A percentile compares a stretch with the other conserved stretches of the same genome.
phyloP scores from a whole-genome alignment of 92 coral and sea anemone genomes.

The Paramuricea clavata region DNA sequence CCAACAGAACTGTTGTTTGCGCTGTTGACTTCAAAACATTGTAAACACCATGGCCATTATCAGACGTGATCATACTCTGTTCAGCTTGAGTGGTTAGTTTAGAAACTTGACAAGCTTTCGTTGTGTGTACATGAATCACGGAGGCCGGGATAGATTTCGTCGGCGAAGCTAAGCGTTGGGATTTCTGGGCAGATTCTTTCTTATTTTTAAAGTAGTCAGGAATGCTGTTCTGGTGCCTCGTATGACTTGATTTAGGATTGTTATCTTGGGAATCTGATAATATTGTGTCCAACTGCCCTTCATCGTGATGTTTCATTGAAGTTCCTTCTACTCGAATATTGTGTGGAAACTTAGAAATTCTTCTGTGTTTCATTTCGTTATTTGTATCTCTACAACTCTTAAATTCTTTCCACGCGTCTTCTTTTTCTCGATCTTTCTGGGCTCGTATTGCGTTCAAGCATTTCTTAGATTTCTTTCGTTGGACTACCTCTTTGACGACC shows the following conservation, averaged over 20 bases:
- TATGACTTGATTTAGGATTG: background rate
- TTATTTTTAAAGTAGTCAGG: constrained; percentile 36
- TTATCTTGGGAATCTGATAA: background rate
- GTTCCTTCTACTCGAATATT: background rate
- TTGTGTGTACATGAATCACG: constrained; percentile 28
- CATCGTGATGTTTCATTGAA: background rate
- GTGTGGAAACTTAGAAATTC: background rate
- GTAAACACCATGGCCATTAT: background rate
- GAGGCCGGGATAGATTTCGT: constrained; percentile 36
- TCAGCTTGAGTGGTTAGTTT: background rate
- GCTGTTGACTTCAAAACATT: background rate
- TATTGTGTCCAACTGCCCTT: background rate
- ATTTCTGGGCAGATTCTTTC: constrained; percentile 26
- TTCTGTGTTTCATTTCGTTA: background rate
- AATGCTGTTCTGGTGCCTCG: constrained; percentile 27
- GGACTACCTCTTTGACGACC: background rate
- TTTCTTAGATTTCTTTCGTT: constrained; percentile 39
- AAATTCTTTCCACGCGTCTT: constrained; percentile 40
- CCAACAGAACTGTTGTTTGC: background rate
- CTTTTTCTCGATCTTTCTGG: constrained; percentile 41
- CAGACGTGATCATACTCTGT: background rate
- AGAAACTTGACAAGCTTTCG: constrained; percentile 10
- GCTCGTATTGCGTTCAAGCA: constrained; percentile 29
- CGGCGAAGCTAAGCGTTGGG: background rate
- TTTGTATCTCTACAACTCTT: background rate